Base-by-base conservation (phyloP, 2,113 vertebrate genomes). In the Boulengerochromis microlepis region DNA sequence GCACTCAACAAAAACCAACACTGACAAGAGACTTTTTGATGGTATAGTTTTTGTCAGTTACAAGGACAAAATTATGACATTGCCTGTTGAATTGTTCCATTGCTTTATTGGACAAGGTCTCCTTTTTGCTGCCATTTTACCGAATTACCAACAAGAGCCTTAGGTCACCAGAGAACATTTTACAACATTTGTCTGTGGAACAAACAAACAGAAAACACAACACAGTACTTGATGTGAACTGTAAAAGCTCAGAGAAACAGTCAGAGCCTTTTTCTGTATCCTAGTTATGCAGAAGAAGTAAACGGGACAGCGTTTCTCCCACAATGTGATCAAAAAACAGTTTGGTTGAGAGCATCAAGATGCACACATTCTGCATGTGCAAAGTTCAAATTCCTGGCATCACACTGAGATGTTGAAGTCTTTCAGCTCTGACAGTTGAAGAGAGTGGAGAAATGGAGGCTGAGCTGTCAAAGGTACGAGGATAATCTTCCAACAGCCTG, bases 211-310 rank as follows among this genome's bases (percentile, higher is more conserved):
- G 29, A 35, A 66, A 66, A 66, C 10, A 38, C 31, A 66, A 8
- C 61, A 38, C 33, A 3, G 59, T 64, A 2, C 1, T 66, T 66
- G 57, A 33, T 61, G 29, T 61, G 29, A 61, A 0, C 26, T 4
- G 56, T 64, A 35, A 26, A 26, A 76, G 7, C 76, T 80, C 71
- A 53, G 26, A 76, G n/a, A n/a, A 80, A 86, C 80, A 29, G 59
- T 50, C 61, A 81, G n/a, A 82, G 64, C 45, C 76, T 40, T 40
- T 40, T 69, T 15, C 35, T 69, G 64, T n/a, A 11, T 90, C 54
- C 88, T 87, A 91, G 92, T 91, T 92, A 87, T 90, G 82, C 84
- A 87, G 40, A 85, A 59, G 80, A 83, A 71, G 90, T 81, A 86
- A 91, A 93, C 83, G 16, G 57, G 66, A 6, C 91, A 80, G 81